Percentiles rank a stretch among this genome's conserved stretches.
phyloP scores from a whole-genome alignment of 2,888 invertebrate species.

The Conus canariensis region DNA sequence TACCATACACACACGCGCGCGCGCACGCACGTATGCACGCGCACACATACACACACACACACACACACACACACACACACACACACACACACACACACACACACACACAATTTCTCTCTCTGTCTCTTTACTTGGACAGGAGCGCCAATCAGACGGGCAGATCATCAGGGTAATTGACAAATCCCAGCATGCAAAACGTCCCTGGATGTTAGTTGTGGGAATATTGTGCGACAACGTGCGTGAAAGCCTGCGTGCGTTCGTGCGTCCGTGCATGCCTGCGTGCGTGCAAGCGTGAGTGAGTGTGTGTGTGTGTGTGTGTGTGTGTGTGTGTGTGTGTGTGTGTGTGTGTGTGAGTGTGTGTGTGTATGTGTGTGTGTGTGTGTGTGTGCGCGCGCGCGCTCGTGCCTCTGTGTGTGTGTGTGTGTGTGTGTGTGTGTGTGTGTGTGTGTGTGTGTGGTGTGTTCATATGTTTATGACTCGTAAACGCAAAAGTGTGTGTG shows the following conservation, averaged over 20 bases:
- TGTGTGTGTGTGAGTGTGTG: neutral
- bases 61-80: neutral
- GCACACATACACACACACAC: neutral
- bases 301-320: neutral
- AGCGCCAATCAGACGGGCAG: neutral
- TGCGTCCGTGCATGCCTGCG: too few relatives aligned
- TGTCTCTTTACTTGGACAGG: neutral
- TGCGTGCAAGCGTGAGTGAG: neutral
- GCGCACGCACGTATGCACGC: neutral
- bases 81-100: constrained; percentile 7
- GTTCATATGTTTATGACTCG: too few relatives aligned
- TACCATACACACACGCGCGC: neutral
- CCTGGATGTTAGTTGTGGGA: constrained; percentile 1
- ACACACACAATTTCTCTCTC: neutral
- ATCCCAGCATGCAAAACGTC: constrained; percentile 4
- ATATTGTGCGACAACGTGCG: too few relatives aligned
- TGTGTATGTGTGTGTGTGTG: neutral
- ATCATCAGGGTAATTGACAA: constrained; percentile 13
- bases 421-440: too few relatives aligned
- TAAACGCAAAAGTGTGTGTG: neutral
- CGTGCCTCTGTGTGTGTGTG: neutral
- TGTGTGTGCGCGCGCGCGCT: neutral
- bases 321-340: constrained; percentile 13
- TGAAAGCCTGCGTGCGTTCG: too few relatives aligned
- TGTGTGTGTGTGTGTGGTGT: too few relatives aligned